A percentile compares a stretch with the other conserved stretches of the same genome.
These are phyloP conservation scores for Leucozona laternaria DNA, from an alignment of 2,888 invertebrate species.

Conservation along the genomic window DNA sequence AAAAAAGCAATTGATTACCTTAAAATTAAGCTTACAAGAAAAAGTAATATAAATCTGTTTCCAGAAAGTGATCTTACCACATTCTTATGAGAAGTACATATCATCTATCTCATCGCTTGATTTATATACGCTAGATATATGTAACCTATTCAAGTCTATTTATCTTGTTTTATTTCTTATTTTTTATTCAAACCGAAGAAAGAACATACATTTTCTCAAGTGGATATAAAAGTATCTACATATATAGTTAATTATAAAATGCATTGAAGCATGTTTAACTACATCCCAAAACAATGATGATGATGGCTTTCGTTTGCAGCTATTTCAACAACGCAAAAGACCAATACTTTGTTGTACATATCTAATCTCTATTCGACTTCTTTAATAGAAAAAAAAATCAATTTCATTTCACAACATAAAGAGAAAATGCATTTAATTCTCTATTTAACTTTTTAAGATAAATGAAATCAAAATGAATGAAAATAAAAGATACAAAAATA, in stretches of 20 bases:
- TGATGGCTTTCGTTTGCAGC: slow-evolving; percentile 55
- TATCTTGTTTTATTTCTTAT: slow-evolving; percentile 13
- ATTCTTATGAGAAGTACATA: not conserved
- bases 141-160: slow-evolving; percentile 7
- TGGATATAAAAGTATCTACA: slow-evolving; percentile 27
- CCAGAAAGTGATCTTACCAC: slow-evolving; percentile 45
- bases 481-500: slow-evolving; percentile 12
- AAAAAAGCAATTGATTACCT: slow-evolving; percentile 17
- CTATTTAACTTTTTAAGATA: not conserved
- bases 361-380: not conserved
- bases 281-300: slow-evolving; percentile 50
- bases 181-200: slow-evolving; percentile 28
- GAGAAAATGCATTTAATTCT: slow-evolving; percentile 57
- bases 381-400: not conserved
- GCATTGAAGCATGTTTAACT: slow-evolving; percentile 76
- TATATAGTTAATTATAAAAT: slow-evolving; percentile 68
- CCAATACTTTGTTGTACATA: not conserved
- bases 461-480: slow-evolving; percentile 19
- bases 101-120: slow-evolving; percentile 13
- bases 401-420: slow-evolving; percentile 3
- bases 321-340: slow-evolving; percentile 36
- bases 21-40: slow-evolving; percentile 4
- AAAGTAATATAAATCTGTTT: slow-evolving; percentile 14
- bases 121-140: slow-evolving; percentile 9
- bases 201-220: slow-evolving; percentile 58